Evolutionary conservation across 1,140 invertebrate genomes (phyloP).

Genomic region (Bombus waltoni): DNA sequence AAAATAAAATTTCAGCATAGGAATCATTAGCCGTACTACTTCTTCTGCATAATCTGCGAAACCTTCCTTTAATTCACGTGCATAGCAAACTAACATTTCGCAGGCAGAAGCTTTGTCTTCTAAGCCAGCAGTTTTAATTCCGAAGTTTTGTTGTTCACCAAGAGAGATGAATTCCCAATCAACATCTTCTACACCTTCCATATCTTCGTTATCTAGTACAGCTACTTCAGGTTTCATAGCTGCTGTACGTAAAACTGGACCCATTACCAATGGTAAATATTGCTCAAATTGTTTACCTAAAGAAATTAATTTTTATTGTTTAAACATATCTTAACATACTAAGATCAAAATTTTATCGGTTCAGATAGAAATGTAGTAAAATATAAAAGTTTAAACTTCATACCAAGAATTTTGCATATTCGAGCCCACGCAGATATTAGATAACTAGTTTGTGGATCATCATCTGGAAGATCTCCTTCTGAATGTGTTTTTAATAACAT

Average conservation of each 20-base stretch:
- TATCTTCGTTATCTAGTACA: slow-evolving; percentile 96
- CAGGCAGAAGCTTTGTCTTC: slow-evolving; percentile 99
- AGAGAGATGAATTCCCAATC: slow-evolving; percentile 99
- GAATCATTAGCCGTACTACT: slow-evolving; percentile 97
- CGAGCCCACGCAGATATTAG: slow-evolving; percentile 99
- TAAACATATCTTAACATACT: neutral
- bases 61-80: slow-evolving; percentile 97
- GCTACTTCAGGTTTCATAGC: slow-evolving; percentile 98
- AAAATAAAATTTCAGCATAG: slow-evolving; percentile 99
- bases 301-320: slow-evolving; percentile 22
- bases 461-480: slow-evolving; percentile 92
- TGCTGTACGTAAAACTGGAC: slow-evolving; percentile 96
- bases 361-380: slow-evolving; percentile 19
- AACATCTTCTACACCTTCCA: slow-evolving; percentile 94
- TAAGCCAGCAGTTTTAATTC: slow-evolving; percentile 94
- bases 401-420: slow-evolving; percentile 98
- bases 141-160: slow-evolving; percentile 97
- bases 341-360: neutral
- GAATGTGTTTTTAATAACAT: slow-evolving; percentile 96
- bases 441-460: slow-evolving; percentile 99
- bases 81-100: slow-evolving; percentile 99
- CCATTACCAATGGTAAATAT: slow-evolving; percentile 99
- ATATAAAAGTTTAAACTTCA: slow-evolving; percentile 31
- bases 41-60: slow-evolving; percentile 98
- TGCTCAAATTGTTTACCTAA: slow-evolving; percentile 95